A percentile compares a stretch with the other conserved stretches of the same genome.
Conservation (phyloP, 2,888 invertebrate species). For the Dryococelus australis region DNA sequence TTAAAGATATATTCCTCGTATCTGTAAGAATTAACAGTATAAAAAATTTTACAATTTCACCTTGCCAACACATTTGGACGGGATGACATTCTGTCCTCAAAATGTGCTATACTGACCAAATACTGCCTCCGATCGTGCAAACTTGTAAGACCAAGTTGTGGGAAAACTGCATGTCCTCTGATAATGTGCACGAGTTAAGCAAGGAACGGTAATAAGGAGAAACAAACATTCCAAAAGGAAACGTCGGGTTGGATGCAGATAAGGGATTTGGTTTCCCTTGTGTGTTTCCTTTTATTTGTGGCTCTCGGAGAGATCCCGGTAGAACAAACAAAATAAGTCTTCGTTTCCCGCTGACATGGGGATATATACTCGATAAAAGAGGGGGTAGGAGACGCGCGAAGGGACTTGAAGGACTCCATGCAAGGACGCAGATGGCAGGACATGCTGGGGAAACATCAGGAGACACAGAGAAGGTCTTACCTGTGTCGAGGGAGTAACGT, state of each 20-base stretch:
- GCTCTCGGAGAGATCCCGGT: not conserved
- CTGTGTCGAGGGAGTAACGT: not conserved
- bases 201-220: no score
- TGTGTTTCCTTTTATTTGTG: not conserved
- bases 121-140: no score
- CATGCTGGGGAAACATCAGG: not conserved
- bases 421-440: not conserved
- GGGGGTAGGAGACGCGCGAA: not conserved
- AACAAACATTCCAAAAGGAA: not conserved
- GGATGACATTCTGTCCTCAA: no score
- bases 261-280: not conserved
- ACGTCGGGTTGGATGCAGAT: not conserved
- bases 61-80: no score
- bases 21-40: no score
- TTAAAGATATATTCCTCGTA: no score
- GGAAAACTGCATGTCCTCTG: no score
- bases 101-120: no score
- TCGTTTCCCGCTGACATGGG: not conserved
- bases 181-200: no score
- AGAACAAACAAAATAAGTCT: not conserved
- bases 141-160: no score
- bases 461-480: not conserved
- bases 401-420: not conserved
- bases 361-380: not conserved
- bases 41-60: no score